Evolutionary conservation across 2,113 vertebrate genomes (phyloP).

Genomic region (Pangasianodon gigas): DNA sequence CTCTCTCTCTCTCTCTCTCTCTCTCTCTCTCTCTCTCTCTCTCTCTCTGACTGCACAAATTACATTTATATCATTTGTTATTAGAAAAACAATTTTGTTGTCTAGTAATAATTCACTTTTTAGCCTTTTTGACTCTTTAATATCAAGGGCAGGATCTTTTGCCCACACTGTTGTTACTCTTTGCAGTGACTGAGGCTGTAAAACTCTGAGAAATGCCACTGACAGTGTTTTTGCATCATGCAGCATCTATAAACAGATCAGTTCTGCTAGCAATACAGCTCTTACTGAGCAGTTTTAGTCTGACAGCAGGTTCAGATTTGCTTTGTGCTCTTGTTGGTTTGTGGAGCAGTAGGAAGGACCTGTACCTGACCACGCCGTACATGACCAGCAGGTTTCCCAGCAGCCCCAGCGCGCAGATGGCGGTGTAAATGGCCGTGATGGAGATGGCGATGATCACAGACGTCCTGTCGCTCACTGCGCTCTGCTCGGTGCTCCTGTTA

Average conservation of each 20-base stretch:
- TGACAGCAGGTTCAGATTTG: background rate
- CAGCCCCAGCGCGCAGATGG: slow-evolving; percentile 91
- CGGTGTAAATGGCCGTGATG: slow-evolving; percentile 90
- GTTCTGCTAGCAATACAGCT: background rate
- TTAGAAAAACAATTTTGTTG: background rate
- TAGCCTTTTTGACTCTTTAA: background rate
- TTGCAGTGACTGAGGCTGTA: no score
- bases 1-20: background rate
- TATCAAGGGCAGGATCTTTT: background rate
- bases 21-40: background rate
- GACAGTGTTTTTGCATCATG: background rate
- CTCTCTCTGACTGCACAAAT: background rate
- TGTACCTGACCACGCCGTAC: slow-evolving; percentile 92
- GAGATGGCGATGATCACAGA: slow-evolving; percentile 83
- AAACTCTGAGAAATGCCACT: background rate
- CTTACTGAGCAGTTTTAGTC: background rate
- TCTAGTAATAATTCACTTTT: background rate
- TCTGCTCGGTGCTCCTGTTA: slow-evolving; percentile 62
- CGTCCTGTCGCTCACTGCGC: slow-evolving; percentile 63
- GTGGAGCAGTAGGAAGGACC: background rate
- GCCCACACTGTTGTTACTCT: background rate
- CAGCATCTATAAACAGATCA: background rate
- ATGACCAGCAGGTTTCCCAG: slow-evolving; percentile 93
- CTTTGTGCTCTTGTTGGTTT: background rate
- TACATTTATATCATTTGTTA: background rate